phyloP scores from a whole-genome alignment of 2,797 vertebrate genomes.

The Pteronotus mesoamericanus region DNA sequence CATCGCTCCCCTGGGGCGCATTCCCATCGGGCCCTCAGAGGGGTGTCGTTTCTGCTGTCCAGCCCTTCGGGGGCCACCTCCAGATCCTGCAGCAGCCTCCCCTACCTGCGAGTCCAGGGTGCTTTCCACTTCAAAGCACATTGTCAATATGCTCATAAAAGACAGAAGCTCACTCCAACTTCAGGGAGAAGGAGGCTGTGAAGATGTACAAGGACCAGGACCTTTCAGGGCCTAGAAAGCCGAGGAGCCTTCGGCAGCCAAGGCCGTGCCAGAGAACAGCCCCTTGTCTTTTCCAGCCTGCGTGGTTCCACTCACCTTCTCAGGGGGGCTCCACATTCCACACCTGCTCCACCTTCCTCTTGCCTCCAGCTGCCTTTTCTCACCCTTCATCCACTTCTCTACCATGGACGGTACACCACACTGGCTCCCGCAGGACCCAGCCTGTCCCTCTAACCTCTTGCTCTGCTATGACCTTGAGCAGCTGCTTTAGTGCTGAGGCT shows the following conservation, averaged over 20 bases:
- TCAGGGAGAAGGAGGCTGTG: not conserved
- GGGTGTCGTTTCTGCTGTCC: not conserved
- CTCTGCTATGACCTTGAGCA: not conserved
- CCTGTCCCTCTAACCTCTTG: not conserved
- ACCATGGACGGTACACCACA: not conserved
- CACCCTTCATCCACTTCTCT: not conserved
- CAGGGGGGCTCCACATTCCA: not conserved
- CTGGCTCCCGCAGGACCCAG: not conserved
- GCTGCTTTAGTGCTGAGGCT: not conserved
- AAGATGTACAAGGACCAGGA: not conserved
- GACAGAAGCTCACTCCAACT: not conserved
- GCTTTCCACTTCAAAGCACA: not conserved
- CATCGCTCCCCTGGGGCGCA: rapidly evolving
- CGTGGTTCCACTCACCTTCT: not conserved
- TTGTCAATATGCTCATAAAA: no score
- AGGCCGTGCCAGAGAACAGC: not conserved
- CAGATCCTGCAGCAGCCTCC: no score
- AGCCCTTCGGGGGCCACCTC: not conserved
- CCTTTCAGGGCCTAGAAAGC: not conserved
- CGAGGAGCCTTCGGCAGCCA: not conserved
- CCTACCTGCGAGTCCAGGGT: not conserved
- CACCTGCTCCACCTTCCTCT: not conserved
- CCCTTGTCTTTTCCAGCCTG: no score
- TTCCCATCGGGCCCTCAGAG: rapidly evolving
- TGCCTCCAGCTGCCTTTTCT: not conserved